Percentiles rank a stretch among this genome's conserved stretches.
These are phyloP conservation scores for Coturnix japonica DNA, from an alignment of 2,113 vertebrate species.

Conservation along the genomic window DNA sequence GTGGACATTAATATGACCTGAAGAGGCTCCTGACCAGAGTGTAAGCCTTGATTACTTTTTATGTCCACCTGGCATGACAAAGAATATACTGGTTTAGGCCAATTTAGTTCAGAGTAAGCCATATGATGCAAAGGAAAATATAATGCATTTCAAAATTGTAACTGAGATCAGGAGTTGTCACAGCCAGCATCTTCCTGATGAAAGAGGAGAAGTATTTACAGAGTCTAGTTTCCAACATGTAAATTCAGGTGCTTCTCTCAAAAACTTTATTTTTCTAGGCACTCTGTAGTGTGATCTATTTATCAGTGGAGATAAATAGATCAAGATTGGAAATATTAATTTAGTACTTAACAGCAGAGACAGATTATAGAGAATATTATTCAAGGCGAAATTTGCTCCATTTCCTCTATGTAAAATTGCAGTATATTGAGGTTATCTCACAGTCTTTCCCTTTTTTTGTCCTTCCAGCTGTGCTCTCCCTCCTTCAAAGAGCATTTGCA, in stretches of 20 bases:
- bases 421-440: not conserved
- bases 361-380: not conserved
- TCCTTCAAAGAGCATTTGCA: not conserved
- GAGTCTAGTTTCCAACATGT: not conserved
- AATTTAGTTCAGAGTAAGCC: not conserved
- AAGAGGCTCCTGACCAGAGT: not conserved
- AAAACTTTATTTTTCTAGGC: not conserved
- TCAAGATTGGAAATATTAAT: not conserved
- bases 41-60: not conserved
- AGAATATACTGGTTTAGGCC: not conserved
- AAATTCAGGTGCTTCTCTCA: not conserved
- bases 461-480: not conserved
- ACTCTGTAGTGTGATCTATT: not conserved
- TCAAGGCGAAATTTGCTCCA: not conserved
- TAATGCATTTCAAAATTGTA: not conserved
- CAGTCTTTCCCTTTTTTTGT: not conserved
- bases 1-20: not conserved
- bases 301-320: not conserved
- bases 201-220: not conserved
- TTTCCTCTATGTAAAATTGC: not conserved
- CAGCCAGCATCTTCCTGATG: not conserved
- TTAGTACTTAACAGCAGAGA: not conserved
- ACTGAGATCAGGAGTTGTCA: not conserved
- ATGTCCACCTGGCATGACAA: not conserved
- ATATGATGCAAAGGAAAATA: not conserved